Evolutionary conservation across 1,140 invertebrate species (phyloP).

Genomic region (Drosophila parabipectinata): DNA sequence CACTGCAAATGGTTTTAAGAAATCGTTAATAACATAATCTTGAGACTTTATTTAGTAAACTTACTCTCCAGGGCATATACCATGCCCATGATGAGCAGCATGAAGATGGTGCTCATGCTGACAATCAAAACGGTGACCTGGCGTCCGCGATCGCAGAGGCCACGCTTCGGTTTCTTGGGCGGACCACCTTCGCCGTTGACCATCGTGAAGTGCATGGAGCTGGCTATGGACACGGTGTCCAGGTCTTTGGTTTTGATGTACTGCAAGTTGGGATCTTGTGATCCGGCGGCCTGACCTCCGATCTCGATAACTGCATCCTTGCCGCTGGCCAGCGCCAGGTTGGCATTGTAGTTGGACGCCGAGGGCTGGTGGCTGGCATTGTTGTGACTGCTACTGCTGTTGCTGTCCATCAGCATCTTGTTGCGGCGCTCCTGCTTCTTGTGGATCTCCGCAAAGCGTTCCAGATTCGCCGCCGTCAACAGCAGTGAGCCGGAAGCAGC

Average conservation of each 20-base stretch:
- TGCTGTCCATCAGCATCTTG: slow-evolving; percentile 74
- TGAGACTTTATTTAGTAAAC: slow-evolving; percentile 58
- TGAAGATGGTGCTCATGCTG: slow-evolving; percentile 91
- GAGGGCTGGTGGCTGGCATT: slow-evolving; percentile 24
- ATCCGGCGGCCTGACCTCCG: slow-evolving; percentile 42
- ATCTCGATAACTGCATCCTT: slow-evolving; percentile 77
- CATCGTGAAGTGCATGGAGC: slow-evolving; percentile 93
- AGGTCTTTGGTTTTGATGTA: slow-evolving; percentile 84
- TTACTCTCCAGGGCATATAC: slow-evolving; percentile 89
- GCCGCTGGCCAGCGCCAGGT: slow-evolving; percentile 56
- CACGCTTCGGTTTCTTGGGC: slow-evolving; percentile 77
- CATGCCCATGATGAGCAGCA: slow-evolving; percentile 90
- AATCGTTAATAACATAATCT: neutral
- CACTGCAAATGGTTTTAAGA: slow-evolving; percentile 85
- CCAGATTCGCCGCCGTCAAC: slow-evolving; percentile 90
- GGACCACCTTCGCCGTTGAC: slow-evolving; percentile 91
- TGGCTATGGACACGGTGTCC: slow-evolving; percentile 90
- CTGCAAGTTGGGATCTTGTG: slow-evolving; percentile 71
- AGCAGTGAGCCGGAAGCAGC: slow-evolving; percentile 90
- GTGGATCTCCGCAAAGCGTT: slow-evolving; percentile 87
- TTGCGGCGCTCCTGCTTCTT: slow-evolving; percentile 84
- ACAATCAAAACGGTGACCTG: slow-evolving; percentile 91
- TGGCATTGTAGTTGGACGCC: slow-evolving; percentile 71
- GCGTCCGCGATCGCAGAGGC: slow-evolving; percentile 88
- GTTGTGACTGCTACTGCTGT: slow-evolving; percentile 37